Base-by-base conservation (phyloP, 1,140 invertebrate species). In the Arion vulgaris region DNA sequence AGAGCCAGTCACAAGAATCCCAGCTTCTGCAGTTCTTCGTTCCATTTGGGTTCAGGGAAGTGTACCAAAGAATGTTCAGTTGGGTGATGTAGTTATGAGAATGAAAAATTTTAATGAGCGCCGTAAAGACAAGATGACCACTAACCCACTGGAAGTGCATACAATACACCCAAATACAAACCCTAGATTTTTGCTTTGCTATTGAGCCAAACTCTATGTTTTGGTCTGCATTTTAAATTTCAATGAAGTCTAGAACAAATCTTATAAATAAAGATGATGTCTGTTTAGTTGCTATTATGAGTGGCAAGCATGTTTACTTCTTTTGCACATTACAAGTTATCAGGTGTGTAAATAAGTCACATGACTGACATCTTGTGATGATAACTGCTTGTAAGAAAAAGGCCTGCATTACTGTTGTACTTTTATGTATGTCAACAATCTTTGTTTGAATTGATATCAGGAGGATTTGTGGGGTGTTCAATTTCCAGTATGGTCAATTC, bases 141-240 rank as follows among this genome's bases (percentile, higher is more conserved):
- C n/a, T 7, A 28, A 28, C n/a, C 62, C 28, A 28, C 62, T 66
- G 2, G 62, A 66, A 13, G 62, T 66, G 5, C 62, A 66, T 17
- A 66, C 62, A 66, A 66, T 66, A 32, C 62, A 66, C 62, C 62
- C 62, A 66, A 66, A 66, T 66, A 66, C 62, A 34, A 66, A 66
- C 28, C 62, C 62, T 2, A 66, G 62, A 66, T 32, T 66, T 66
- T 23, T 66, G n/a, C 5, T 32, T 11, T 66, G 17, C 32, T 0
- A 32, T 17, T 66, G 62, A 62, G 26, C 26, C 13, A 15, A 23
- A 32, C 62, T 66, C 15, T 23, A 11, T 57, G 53, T n/a, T n/a
- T n/a, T 57, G 19, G 23, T 23, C 53, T 15, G 53, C 15, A 23
- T 57, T 5, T 23, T 66, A 66, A 32, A 32, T 32, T 28, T 1